Evolutionary conservation across 1,140 invertebrate genomes (phyloP).

Genomic region (Lasioglossum baleicum): DNA sequence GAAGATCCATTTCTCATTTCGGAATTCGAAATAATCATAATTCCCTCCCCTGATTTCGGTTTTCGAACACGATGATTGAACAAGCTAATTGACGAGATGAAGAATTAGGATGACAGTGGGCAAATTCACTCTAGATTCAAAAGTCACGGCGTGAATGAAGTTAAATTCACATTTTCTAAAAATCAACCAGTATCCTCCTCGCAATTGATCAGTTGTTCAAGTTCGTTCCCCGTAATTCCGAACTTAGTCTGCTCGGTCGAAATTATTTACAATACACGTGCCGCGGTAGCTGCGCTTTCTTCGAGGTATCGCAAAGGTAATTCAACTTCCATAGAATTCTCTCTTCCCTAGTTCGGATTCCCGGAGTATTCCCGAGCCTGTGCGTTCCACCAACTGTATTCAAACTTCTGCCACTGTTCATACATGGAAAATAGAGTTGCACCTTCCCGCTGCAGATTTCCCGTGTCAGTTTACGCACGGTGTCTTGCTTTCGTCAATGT

Average conservation of each 20-base stretch:
- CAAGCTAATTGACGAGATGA: too few species aligned
- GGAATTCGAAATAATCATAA: too few species aligned
- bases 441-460: slow-evolving; percentile 11
- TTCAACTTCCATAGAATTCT: slow-evolving; percentile 18
- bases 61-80: too few species aligned
- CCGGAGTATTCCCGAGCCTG: neutral
- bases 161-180: too few species aligned
- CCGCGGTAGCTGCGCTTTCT: neutral
- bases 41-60: too few species aligned
- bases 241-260: neutral
- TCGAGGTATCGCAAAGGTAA: slow-evolving; percentile 5
- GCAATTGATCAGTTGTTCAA: neutral
- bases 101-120: too few species aligned
- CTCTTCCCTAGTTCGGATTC: neutral
- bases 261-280: neutral
- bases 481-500: slow-evolving; percentile 25
- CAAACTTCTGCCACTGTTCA: slow-evolving; percentile 4
- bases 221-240: neutral
- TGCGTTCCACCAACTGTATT: slow-evolving; percentile 3
- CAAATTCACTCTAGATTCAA: too few species aligned
- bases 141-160: too few species aligned
- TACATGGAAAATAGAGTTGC: slow-evolving; percentile 26
- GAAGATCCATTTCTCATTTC: too few species aligned
- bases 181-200: neutral
- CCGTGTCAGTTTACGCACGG: neutral